A percentile compares a stretch with the other conserved stretches of the same genome.
Evolutionary conservation across 2,888 invertebrate species (phyloP).

Genomic region (Stictocephala bisonia): DNA sequence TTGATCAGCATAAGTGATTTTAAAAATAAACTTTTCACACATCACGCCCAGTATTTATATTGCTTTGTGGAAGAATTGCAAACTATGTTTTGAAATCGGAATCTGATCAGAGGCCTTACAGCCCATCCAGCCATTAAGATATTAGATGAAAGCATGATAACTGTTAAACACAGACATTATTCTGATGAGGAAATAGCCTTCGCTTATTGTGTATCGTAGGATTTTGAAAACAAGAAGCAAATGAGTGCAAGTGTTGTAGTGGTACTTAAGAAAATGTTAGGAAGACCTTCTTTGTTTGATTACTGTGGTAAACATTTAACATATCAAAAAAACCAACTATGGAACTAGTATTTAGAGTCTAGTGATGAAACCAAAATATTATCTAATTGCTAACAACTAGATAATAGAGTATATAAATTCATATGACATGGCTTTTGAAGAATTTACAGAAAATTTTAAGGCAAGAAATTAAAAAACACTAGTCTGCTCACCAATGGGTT

Average conservation of each 20-base stretch:
- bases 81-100: too few relatives aligned
- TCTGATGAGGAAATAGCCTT: too few relatives aligned
- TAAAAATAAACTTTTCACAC: too few relatives aligned
- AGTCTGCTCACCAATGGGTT: neutral
- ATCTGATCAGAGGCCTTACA: too few relatives aligned
- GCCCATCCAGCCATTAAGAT: too few relatives aligned
- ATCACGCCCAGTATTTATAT: too few relatives aligned
- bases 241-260: conserved; percentile 10
- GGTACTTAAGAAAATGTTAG: neutral
- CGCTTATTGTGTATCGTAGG: neutral
- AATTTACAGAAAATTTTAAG: neutral
- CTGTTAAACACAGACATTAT: too few relatives aligned
- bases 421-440: neutral
- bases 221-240: neutral
- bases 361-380: conserved; percentile 3
- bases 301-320: neutral
- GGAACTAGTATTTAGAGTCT: neutral
- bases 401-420: too few relatives aligned
- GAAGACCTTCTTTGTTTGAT: neutral
- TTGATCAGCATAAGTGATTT: too few relatives aligned
- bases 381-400: neutral
- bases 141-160: too few relatives aligned
- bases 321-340: neutral
- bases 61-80: too few relatives aligned
- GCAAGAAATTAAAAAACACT: neutral